Evolutionary conservation across 2,797 vertebrate species (phyloP).

Genomic region (Apogon talboti): DNA sequence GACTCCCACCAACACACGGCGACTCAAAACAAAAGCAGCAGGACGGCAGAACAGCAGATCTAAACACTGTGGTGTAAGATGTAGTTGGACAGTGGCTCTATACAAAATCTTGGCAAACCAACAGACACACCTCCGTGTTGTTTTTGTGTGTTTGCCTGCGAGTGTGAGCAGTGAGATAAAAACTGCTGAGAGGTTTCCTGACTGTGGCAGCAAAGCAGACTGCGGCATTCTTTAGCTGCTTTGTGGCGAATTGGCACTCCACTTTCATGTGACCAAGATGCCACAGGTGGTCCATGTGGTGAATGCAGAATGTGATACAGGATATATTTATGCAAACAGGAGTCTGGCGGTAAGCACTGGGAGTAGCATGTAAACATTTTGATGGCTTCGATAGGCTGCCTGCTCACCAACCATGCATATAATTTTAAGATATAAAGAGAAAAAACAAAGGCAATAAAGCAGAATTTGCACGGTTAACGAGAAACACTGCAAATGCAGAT

Average conservation of each 20-base stretch:
- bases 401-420: no score
- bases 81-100: conserved; percentile 15
- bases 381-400: background rate
- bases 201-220: conserved; percentile 22
- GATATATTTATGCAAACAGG: conserved; percentile 2
- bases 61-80: conserved; percentile 32
- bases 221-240: conserved; percentile 67
- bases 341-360: background rate
- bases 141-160: conserved; percentile 35
- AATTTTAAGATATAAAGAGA: background rate
- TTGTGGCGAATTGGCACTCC: conserved; percentile 56
- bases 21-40: conserved; percentile 25
- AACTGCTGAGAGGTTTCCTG: conserved; percentile 62
- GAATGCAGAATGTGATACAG: background rate
- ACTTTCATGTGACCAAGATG: conserved; percentile 35
- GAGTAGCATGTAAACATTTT: background rate
- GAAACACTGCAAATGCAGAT: no score
- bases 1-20: conserved; percentile 22
- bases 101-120: conserved; percentile 28
- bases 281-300: conserved; percentile 41
- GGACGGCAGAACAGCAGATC: background rate
- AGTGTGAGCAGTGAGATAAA: conserved; percentile 25
- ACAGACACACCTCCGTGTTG: conserved; percentile 34
- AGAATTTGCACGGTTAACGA: no score
- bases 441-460: no score